A percentile compares a stretch with the other conserved stretches of the same genome.
Conservation (phyloP, 2,113 vertebrate genomes). For the Hippocampus guttulatus region DNA sequence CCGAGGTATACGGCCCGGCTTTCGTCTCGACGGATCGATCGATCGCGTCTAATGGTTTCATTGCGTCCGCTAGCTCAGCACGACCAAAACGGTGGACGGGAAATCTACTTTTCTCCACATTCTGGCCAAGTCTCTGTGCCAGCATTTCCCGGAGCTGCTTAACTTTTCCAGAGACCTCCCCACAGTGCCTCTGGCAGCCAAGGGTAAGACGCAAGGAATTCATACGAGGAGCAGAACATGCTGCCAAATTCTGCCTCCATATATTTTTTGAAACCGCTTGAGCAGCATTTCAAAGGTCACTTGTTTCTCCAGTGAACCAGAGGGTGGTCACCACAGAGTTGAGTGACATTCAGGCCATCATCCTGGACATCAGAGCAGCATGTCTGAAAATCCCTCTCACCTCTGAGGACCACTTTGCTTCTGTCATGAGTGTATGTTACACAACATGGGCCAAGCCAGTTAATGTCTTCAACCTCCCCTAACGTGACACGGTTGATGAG, state of each 20-base stretch:
- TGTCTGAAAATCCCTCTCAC: constrained; percentile 84
- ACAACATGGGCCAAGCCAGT: background rate
- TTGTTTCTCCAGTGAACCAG: constrained; percentile 83
- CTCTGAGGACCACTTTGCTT: constrained; percentile 84
- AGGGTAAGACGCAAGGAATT: constrained; percentile 75
- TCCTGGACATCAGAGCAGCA: constrained; percentile 86
- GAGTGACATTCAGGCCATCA: constrained; percentile 84
- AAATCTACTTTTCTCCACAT: constrained; percentile 98
- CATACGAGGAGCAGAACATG: background rate
- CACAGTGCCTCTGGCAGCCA: constrained; percentile 90
- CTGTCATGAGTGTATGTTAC: constrained; percentile 88
- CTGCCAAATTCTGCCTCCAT: background rate
- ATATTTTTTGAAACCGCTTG: background rate
- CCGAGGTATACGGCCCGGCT: constrained; percentile 74
- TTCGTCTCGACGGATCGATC: background rate
- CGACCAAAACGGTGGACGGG: constrained; percentile 95
- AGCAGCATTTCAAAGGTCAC: background rate
- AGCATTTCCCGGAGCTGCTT: constrained; percentile 96
- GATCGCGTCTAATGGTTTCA: background rate
- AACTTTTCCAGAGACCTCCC: constrained; percentile 92
- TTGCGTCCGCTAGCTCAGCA: constrained; percentile 80
- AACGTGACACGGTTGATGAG: too few species aligned
- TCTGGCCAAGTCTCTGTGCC: constrained; percentile 95
- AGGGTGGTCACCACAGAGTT: constrained; percentile 84
- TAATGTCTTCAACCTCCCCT: too few species aligned